Evolutionary conservation across 2,888 invertebrate genomes (phyloP).

Genomic region (Platycheirus rosarum): DNA sequence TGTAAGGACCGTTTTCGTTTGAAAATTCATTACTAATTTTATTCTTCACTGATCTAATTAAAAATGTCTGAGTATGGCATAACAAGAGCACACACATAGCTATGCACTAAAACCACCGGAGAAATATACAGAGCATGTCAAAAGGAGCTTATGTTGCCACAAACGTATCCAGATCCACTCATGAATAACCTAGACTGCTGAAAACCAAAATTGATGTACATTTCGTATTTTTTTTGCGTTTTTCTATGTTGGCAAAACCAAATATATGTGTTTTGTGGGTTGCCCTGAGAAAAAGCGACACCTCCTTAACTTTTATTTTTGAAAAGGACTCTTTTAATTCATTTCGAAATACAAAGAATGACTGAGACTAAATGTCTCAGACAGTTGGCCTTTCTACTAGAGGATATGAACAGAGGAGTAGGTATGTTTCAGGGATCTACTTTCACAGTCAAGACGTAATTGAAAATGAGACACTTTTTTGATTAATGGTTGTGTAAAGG

Average conservation of each 20-base stretch:
- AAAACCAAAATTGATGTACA: neutral
- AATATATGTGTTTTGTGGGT: too few species aligned
- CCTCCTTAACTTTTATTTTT: too few species aligned
- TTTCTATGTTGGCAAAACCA: neutral
- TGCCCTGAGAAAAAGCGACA: too few species aligned
- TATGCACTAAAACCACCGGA: neutral
- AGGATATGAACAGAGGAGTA: too few species aligned
- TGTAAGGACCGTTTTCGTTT: neutral
- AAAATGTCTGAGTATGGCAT: neutral
- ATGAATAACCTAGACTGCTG: neutral
- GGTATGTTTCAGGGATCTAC: too few species aligned
- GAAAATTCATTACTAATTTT: neutral
- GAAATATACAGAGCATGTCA: neutral
- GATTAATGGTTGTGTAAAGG: too few species aligned
- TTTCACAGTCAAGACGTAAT: too few species aligned
- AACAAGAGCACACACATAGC: neutral
- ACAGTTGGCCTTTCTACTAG: too few species aligned
- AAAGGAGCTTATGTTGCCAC: neutral
- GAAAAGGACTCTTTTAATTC: too few species aligned
- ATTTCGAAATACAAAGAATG: too few species aligned
- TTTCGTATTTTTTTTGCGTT: neutral
- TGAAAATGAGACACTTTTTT: too few species aligned
- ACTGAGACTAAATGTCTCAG: too few species aligned
- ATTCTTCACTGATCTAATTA: conserved; percentile 3
- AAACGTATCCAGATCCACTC: neutral